Evolutionary conservation across 2,113 vertebrate species (phyloP), one percentile per base, ranked within the genome.

Genomic region (Gopherus evgoodei): DNA sequence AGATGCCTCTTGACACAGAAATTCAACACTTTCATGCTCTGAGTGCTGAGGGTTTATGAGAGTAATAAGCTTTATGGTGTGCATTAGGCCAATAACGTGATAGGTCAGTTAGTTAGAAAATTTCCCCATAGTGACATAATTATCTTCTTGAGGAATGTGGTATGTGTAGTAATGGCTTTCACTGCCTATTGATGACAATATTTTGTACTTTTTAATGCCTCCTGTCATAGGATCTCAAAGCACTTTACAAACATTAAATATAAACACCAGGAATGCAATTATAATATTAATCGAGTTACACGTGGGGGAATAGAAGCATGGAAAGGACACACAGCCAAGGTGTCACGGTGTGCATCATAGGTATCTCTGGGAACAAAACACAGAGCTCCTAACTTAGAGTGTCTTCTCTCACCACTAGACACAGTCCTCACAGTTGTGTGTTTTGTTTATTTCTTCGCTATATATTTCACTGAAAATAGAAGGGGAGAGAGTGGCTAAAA

Each of bases 161-260:
- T 80, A 2, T 17, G 57, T 47, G 53, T 81, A 44, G 24, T 8
- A 82, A 75, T 88, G 49, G 59, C 56, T 93, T 87, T 42, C 82
- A 78, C 4, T 50, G 54, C 54, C 52, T 93, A 57, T 84, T 81
- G 25, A 56, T 80, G 62, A 89, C 90, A 88, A 69, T 81, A 75
- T 24, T 84, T 79, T 22, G 3, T 17, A 5, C 9, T 62, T 50
- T 69, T 85, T 42, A 53, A 24, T 62, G 11, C 90, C 86, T 84
- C 95, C 95, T 95, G 96, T 97, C 93, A 90, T 59, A 92, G n/a
- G 54, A 85, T 94, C 65, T 93, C 69, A 65, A 86, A 86, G 89
- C 80, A 82, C 65, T 93, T 93, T 29, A 44, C 95, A 90, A 96
- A 96, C 80, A 93, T 44, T 78, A 94, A 96, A 93, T 96, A 76